A percentile compares a stretch with the other conserved stretches of the same genome.
Evolutionary conservation across 2,797 vertebrate species (phyloP).

Genomic region (Phylloscopus collybita): DNA sequence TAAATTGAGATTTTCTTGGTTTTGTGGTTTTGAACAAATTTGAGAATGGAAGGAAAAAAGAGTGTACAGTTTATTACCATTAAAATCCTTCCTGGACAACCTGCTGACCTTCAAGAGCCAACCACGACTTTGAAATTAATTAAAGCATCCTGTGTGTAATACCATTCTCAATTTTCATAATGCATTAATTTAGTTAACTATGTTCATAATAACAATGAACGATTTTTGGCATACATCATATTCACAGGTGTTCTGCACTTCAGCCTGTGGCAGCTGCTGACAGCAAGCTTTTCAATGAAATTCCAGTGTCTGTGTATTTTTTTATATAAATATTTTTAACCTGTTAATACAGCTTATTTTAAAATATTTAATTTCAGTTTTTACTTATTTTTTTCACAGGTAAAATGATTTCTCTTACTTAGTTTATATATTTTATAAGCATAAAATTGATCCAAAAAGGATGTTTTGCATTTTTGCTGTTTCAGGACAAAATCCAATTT

Average conservation of each 20-base stretch:
- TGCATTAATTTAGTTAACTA: neutral
- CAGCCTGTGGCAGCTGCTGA: neutral
- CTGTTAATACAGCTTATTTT: neutral
- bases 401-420: neutral
- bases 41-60: neutral
- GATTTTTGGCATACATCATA: neutral
- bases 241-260: neutral
- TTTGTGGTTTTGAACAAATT: constrained; percentile 8
- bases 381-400: neutral
- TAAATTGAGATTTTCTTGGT: neutral
- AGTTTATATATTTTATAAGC: neutral
- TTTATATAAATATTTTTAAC: neutral
- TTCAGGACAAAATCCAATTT: neutral
- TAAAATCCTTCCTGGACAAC: neutral
- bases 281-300: neutral
- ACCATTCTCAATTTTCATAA: neutral
- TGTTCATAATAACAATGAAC: neutral
- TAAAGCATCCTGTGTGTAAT: neutral
- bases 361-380: neutral
- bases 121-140: constrained; percentile 2
- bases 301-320: neutral
- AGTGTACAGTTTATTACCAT: neutral
- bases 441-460: neutral
- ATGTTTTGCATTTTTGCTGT: neutral
- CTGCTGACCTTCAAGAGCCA: constrained; percentile 22